A percentile compares a stretch with the other conserved stretches of the same genome.
phyloP scores from a whole-genome alignment of 2,113 vertebrate species.

The Micronycteris hirsuta region DNA sequence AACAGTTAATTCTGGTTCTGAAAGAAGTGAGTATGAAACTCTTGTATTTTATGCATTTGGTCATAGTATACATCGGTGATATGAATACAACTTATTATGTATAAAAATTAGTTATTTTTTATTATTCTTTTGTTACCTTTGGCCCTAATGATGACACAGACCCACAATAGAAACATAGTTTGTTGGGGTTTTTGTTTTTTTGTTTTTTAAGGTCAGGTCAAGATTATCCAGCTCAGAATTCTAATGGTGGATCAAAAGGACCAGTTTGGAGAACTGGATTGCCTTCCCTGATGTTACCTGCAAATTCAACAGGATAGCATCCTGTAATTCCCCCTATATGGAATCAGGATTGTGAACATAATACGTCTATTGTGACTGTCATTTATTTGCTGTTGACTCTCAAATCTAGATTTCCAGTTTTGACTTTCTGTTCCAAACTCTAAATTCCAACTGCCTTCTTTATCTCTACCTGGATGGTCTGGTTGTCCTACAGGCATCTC shows the following conservation, averaged over 20 bases:
- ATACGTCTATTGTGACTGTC: background rate
- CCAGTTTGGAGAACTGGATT: background rate
- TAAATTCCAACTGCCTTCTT: background rate
- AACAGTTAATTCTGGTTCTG: background rate
- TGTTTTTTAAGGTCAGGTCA: background rate
- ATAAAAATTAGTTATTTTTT: background rate
- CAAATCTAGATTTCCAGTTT: background rate
- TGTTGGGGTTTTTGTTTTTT: too few relatives aligned
- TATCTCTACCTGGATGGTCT: background rate
- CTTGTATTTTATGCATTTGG: background rate
- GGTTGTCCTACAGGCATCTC: background rate
- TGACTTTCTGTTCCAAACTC: background rate
- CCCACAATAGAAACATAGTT: background rate
- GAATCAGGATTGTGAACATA: background rate
- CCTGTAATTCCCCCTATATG: background rate
- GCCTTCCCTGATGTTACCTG: background rate
- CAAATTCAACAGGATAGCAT: background rate
- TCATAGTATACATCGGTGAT: background rate
- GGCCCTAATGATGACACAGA: background rate
- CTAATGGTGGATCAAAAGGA: background rate
- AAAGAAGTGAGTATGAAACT: background rate
- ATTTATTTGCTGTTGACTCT: background rate
- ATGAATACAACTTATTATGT: background rate
- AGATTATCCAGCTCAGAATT: background rate
- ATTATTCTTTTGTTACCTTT: background rate